These are phyloP conservation scores for Dreissena rostriformis DNA, from an alignment of 1,140 invertebrate genomes.

Conservation along the genomic window DNA sequence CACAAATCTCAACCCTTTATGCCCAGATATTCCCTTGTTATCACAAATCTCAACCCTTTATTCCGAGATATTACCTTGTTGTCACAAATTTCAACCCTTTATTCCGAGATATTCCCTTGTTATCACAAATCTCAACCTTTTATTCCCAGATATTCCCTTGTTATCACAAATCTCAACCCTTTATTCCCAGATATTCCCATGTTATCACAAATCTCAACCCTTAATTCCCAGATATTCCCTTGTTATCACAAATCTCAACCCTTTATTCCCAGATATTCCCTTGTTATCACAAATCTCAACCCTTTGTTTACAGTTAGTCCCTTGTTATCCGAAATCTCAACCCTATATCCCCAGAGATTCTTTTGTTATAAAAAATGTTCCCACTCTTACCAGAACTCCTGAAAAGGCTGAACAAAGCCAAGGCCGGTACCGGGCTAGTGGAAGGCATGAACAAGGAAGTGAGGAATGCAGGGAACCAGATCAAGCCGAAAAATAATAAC, in stretches of 20 bases:
- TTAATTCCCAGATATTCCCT: too few species aligned
- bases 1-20: too few species aligned
- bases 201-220: background rate
- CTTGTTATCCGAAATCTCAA: background rate
- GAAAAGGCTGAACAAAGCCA: slow-evolving; percentile 83
- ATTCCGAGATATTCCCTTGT: background rate
- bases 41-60: too few species aligned
- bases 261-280: too few species aligned
- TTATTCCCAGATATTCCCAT: background rate
- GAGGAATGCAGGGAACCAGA: slow-evolving; percentile 12
- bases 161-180: background rate
- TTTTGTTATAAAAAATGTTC: background rate
- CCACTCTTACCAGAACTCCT: slow-evolving; percentile 79
- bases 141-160: background rate
- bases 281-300: too few species aligned
- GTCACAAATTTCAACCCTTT: background rate
- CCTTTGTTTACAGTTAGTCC: background rate
- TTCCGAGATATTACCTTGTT: too few species aligned
- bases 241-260: too few species aligned
- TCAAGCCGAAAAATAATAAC: slow-evolving; percentile 27
- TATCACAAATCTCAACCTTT: background rate
- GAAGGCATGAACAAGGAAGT: slow-evolving; percentile 80
- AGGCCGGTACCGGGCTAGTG: slow-evolving; percentile 80
- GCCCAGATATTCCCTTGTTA: too few species aligned
- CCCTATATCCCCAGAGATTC: background rate